phyloP scores from a whole-genome alignment of 2,888 invertebrate species.

The Globia sparganii region DNA sequence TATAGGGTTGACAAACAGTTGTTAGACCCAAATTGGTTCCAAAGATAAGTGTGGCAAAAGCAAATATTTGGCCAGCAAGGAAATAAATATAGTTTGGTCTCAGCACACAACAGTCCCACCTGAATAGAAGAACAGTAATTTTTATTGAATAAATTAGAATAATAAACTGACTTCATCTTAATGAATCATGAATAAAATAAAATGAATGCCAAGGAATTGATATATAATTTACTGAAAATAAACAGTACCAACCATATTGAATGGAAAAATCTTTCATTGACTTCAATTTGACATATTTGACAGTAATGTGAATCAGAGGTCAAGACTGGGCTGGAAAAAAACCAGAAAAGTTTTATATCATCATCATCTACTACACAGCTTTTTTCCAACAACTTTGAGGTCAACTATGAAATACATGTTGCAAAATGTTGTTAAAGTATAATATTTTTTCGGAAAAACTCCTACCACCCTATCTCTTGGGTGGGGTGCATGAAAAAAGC shows the following conservation, averaged over 20 bases:
- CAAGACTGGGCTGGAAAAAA: constrained; percentile 83
- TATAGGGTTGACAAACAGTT: constrained; percentile 95
- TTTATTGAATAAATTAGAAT: not conserved
- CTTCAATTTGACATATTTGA: constrained; percentile 94
- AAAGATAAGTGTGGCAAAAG: constrained; percentile 92
- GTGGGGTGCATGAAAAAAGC: not conserved
- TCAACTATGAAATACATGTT: not conserved
- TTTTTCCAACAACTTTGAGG: not conserved
- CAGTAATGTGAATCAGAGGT: constrained; percentile 95
- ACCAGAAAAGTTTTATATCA: not conserved
- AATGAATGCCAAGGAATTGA: not conserved
- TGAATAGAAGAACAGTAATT: constrained; percentile 74
- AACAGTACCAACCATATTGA: constrained; percentile 92
- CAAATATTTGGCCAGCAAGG: constrained; percentile 92
- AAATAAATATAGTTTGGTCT: constrained; percentile 94
- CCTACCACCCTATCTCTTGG: not conserved
- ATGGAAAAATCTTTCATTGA: constrained; percentile 94
- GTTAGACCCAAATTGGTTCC: constrained; percentile 95
- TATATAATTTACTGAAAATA: not conserved
- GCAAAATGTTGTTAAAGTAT: not conserved
- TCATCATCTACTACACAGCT: not conserved
- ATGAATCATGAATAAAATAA: not conserved
- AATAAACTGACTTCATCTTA: not conserved
- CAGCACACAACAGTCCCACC: constrained; percentile 96
- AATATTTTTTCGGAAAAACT: not conserved